These are phyloP conservation scores for Xanthia icteritia DNA, from an alignment of 2,888 invertebrate species.

Conservation along the genomic window DNA sequence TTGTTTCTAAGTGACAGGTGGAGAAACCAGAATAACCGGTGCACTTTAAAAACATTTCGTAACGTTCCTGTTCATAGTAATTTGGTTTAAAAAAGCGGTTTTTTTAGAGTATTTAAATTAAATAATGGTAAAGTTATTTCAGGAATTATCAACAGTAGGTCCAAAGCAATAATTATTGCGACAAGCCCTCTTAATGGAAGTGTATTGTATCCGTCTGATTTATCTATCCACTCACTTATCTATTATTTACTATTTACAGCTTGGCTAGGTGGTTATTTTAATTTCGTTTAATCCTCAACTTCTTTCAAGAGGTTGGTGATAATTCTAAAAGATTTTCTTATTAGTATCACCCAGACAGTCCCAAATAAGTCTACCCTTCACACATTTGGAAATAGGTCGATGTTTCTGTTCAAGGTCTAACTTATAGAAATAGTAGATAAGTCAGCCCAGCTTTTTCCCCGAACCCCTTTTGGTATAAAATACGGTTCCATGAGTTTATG, in stretches of 20 bases:
- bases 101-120: neutral
- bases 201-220: constrained; percentile 48
- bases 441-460: neutral
- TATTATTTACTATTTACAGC: neutral
- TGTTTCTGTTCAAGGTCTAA: no score
- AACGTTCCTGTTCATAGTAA: neutral
- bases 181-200: constrained; percentile 49
- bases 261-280: neutral
- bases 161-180: constrained; percentile 34
- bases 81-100: neutral
- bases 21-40: no score
- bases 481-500: neutral
- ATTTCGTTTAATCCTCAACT: neutral
- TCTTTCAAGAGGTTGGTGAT: neutral
- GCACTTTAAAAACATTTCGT: no score
- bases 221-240: constrained; percentile 1
- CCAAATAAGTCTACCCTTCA: neutral
- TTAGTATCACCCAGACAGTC: neutral
- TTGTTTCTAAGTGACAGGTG: no score
- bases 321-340: neutral
- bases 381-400: neutral
- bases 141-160: constrained; percentile 2
- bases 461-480: neutral
- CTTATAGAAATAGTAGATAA: neutral
- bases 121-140: constrained; percentile 11